These are phyloP conservation scores for Lethocerus indicus DNA, from an alignment of 1,140 invertebrate genomes.

Conservation along the genomic window DNA sequence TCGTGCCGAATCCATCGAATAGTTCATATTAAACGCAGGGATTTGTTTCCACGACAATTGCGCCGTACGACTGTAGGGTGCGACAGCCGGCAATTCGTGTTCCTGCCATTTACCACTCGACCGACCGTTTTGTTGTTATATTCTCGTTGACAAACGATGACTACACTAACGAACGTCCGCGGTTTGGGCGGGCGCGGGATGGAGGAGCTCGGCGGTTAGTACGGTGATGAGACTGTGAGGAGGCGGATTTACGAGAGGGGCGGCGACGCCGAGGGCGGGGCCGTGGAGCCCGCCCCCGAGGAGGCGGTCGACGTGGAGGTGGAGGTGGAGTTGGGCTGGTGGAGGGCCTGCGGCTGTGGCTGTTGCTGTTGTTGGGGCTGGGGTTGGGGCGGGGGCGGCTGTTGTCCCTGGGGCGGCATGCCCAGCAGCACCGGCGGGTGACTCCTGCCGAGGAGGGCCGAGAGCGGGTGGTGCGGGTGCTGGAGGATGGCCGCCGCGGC, in stretches of 20 bases:
- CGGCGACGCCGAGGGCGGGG: too few species aligned
- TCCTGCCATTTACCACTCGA: too few species aligned
- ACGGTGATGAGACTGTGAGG: neutral
- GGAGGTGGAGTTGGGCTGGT: neutral
- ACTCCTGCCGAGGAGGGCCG: constrained; percentile 3
- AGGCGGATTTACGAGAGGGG: too few species aligned
- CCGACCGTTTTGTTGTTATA: too few species aligned
- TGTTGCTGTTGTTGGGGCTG: neutral
- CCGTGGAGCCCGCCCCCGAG: too few species aligned
- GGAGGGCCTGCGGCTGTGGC: neutral
- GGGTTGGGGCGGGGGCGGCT: constrained; percentile 5
- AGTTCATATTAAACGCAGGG: too few species aligned
- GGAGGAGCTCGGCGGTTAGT: neutral
- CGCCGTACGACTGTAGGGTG: too few species aligned
- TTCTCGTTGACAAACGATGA: neutral
- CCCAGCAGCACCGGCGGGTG: constrained; percentile 2
- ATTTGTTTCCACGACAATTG: too few species aligned
- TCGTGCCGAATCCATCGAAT: too few species aligned
- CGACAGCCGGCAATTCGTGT: too few species aligned
- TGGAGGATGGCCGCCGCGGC: neutral
- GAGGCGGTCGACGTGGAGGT: neutral
- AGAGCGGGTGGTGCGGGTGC: constrained; percentile 6
- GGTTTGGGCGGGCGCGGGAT: neutral
- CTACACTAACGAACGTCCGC: neutral
- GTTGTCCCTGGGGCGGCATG: constrained; percentile 7